These are phyloP conservation scores for Melanchra persicariae DNA, from an alignment of 2,888 invertebrate genomes.

Conservation along the genomic window DNA sequence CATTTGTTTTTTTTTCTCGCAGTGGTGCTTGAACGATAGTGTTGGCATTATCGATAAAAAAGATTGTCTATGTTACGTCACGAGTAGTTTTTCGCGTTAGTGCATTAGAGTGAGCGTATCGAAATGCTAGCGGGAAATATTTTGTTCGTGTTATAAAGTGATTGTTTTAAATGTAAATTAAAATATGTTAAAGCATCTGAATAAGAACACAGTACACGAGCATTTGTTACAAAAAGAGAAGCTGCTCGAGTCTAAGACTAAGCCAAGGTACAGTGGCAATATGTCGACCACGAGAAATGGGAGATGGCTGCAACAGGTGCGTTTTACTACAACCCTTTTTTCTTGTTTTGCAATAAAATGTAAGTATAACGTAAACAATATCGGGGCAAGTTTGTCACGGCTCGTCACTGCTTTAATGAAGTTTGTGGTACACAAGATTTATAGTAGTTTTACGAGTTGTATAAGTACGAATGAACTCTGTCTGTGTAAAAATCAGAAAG, in stretches of 20 bases:
- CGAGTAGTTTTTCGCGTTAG: constrained; percentile 29
- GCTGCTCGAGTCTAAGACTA: constrained; percentile 74
- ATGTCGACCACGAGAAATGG: constrained; percentile 82
- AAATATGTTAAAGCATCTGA: constrained; percentile 82
- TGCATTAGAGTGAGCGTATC: constrained; percentile 39
- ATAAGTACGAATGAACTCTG: too few species aligned
- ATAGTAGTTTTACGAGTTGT: too few species aligned
- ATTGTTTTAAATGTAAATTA: constrained; percentile 43
- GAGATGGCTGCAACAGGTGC: constrained; percentile 81
- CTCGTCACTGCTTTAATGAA: neutral
- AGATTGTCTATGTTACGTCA: constrained; percentile 23
- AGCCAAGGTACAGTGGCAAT: constrained; percentile 73
- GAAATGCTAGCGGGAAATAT: constrained; percentile 56
- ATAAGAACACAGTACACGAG: constrained; percentile 82
- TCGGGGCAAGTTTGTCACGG: neutral
- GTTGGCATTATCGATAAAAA: constrained; percentile 52
- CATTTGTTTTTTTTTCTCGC: constrained; percentile 49
- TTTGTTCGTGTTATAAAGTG: constrained; percentile 42
- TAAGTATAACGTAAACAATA: neutral
- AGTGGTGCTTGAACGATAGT: constrained; percentile 27
- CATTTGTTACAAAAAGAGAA: constrained; percentile 81
- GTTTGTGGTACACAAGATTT: neutral
- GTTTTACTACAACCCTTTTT: constrained; percentile 60
- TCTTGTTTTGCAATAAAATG: constrained; percentile 16
- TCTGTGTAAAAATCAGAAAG: too few species aligned